Evolutionary conservation across 2,797 vertebrate species (phyloP).

Genomic region (Peromyscus attwateri): DNA sequence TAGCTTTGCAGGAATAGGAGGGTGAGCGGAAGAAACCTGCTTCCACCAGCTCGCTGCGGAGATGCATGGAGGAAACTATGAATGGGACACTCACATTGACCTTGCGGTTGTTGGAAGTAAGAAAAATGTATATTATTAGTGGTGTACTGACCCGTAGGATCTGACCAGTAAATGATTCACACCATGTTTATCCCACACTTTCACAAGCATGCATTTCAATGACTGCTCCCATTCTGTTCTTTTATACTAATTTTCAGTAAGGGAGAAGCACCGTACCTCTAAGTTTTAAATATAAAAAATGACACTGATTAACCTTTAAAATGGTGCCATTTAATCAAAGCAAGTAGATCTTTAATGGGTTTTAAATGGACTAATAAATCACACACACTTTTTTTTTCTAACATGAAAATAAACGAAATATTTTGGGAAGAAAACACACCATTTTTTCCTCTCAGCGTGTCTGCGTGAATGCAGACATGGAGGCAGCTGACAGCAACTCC

Average conservation of each 20-base stretch:
- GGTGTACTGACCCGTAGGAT: constrained; percentile 72
- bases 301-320: constrained; percentile 86
- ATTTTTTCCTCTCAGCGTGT: background rate
- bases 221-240: constrained; percentile 12
- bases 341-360: constrained; percentile 86
- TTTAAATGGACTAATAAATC: constrained; percentile 88
- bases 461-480: background rate
- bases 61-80: background rate
- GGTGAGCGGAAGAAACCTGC: background rate
- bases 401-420: constrained; percentile 81
- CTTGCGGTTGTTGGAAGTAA: constrained; percentile 65
- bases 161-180: constrained; percentile 68
- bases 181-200: constrained; percentile 64
- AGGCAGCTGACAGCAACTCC: background rate
- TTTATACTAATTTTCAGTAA: constrained; percentile 74
- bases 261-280: constrained; percentile 80
- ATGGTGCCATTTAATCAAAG: constrained; percentile 86
- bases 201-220: constrained; percentile 34
- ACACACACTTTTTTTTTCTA: constrained; percentile 75
- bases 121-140: constrained; percentile 77
- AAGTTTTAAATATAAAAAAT: constrained; percentile 85
- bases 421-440: constrained; percentile 58
- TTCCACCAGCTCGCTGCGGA: constrained; percentile 5
- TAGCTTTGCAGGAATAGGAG: background rate
- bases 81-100: constrained; percentile 30